Evolutionary conservation across 1,140 invertebrate genomes (phyloP).

Genomic region (Kradibia gibbosae): DNA sequence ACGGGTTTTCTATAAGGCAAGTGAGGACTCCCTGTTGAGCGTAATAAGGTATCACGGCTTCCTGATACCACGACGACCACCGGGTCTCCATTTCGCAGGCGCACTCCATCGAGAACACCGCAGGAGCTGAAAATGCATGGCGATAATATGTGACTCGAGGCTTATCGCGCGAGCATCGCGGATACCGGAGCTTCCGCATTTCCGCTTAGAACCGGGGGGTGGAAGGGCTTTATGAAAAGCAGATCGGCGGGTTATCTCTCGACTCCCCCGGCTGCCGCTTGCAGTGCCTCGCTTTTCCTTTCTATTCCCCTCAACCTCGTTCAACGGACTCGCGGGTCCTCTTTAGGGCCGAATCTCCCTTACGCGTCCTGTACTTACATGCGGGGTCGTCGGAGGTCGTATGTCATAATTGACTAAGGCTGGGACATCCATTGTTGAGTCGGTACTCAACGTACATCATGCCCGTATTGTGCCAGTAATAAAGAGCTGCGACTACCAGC

Average conservation of each 20-base stretch:
- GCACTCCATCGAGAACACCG: slow-evolving; percentile 63
- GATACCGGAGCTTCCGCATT: neutral
- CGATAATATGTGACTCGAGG: neutral
- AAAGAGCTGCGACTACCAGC: slow-evolving; percentile 89
- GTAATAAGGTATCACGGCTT: slow-evolving; percentile 62
- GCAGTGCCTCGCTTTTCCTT: too few species aligned
- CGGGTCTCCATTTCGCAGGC: slow-evolving; percentile 63
- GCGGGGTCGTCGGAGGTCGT: slow-evolving; percentile 57
- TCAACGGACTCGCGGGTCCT: too few species aligned
- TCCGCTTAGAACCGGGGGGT: neutral
- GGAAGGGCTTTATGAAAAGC: too few species aligned
- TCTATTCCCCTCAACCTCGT: too few species aligned
- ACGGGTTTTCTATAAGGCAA: slow-evolving; percentile 63
- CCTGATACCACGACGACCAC: slow-evolving; percentile 58
- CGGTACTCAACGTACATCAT: slow-evolving; percentile 89
- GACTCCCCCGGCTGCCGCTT: too few species aligned
- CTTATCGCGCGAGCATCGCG: neutral
- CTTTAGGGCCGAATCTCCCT: too few species aligned
- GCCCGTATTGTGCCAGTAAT: slow-evolving; percentile 96
- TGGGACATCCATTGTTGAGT: slow-evolving; percentile 85
- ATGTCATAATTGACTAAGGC: slow-evolving; percentile 70
- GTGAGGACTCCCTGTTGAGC: slow-evolving; percentile 58
- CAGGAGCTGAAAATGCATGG: slow-evolving; percentile 37
- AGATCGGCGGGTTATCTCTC: too few species aligned
- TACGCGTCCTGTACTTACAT: too few species aligned